Percentiles rank a stretch among this genome's conserved stretches.
These are phyloP conservation scores for Ptiloglossa arizonensis DNA, from an alignment of 1,140 invertebrate species.

Conservation along the genomic window DNA sequence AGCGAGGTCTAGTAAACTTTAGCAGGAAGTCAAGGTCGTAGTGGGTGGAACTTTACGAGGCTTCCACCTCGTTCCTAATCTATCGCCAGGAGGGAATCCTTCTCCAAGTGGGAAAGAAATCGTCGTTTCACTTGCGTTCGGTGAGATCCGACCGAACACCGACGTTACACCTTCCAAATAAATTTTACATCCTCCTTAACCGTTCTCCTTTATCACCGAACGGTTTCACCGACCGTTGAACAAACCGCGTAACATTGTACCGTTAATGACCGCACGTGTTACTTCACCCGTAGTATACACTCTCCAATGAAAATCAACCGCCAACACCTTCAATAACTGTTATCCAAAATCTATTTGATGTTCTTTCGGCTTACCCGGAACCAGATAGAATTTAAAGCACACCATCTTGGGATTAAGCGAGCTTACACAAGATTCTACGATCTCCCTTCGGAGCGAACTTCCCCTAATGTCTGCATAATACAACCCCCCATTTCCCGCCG, in stretches of 20 bases:
- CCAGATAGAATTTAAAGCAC: neutral
- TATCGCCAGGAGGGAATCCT: neutral
- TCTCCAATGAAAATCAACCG: neutral
- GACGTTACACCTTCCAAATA: no score
- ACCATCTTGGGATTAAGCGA: neutral
- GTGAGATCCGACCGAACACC: no score
- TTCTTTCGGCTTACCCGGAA: neutral
- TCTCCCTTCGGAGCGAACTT: neutral
- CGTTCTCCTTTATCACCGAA: no score
- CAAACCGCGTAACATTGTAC: no score
- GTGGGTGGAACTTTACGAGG: conserved; percentile 20
- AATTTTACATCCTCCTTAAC: no score
- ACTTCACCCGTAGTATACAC: no score
- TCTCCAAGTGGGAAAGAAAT: neutral
- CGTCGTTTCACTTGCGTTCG: no score
- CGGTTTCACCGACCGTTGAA: no score
- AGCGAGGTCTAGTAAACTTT: conserved; percentile 42
- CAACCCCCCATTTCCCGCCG: neutral
- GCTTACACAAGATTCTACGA: neutral
- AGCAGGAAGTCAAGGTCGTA: conserved; percentile 49
- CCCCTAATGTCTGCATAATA: neutral
- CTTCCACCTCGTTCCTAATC: neutral
- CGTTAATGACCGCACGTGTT: no score
- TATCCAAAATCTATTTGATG: neutral
- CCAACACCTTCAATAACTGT: neutral